Percentiles rank a stretch among this genome's conserved stretches.
These are phyloP conservation scores for Struthio camelus DNA, from an alignment of 2,113 vertebrate genomes.

Conservation along the genomic window DNA sequence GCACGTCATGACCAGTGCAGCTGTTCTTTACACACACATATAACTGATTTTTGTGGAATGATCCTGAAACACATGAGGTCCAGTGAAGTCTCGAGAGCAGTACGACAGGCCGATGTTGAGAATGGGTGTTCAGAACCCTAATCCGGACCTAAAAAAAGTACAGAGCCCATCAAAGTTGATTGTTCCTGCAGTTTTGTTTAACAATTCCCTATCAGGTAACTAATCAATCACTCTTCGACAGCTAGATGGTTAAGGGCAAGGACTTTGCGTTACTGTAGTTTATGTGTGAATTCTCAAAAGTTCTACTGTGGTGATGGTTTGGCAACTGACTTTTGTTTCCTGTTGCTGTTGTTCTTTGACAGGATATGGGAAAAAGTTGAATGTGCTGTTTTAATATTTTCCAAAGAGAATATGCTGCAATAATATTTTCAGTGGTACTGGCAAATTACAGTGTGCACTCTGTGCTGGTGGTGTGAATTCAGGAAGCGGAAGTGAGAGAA, in stretches of 20 bases:
- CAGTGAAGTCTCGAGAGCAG: not conserved
- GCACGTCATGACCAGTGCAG: not conserved
- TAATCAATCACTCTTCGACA: not conserved
- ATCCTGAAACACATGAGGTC: not conserved
- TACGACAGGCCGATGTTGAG: not conserved
- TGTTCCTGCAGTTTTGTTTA: not conserved
- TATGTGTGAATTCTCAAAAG: not conserved
- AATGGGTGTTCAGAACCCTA: not conserved
- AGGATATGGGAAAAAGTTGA: not conserved
- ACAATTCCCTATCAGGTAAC: not conserved
- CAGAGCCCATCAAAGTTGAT: not conserved
- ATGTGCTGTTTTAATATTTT: not conserved
- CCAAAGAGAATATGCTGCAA: not conserved
- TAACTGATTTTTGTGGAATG: not conserved
- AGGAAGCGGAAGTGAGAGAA: not conserved
- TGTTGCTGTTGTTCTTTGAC: not conserved
- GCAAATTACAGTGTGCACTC: not conserved
- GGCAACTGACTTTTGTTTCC: not conserved
- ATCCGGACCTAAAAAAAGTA: not conserved
- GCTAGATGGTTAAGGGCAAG: not conserved
- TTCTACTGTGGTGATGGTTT: not conserved
- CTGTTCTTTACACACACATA: not conserved
- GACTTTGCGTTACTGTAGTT: not conserved
- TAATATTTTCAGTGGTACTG: not conserved
- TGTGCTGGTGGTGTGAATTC: not conserved